Evolutionary conservation across 2,888 invertebrate genomes (phyloP).

Genomic region (Siphonodentalium dalli): DNA sequence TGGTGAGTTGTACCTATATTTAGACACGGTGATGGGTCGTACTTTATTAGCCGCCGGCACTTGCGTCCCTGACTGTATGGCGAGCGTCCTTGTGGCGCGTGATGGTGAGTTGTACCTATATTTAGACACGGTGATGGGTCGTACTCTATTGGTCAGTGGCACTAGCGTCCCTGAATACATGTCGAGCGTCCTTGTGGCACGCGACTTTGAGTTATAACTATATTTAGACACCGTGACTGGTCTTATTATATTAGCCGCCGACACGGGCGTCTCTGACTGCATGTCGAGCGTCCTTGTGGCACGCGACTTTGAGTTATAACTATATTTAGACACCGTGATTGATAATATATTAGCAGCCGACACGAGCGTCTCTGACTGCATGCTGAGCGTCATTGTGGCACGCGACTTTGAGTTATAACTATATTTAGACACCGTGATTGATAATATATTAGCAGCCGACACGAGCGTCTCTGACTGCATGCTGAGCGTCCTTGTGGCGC

Average conservation of each 20-base stretch:
- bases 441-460: slow-evolving; percentile 61
- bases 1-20: slow-evolving; percentile 37
- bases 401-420: slow-evolving; percentile 48
- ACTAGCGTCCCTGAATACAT: slow-evolving; percentile 62
- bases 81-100: slow-evolving; percentile 58
- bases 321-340: slow-evolving; percentile 64
- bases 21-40: slow-evolving; percentile 63
- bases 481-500: slow-evolving; percentile 56
- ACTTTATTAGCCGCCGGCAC: slow-evolving; percentile 62
- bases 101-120: slow-evolving; percentile 44
- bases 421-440: slow-evolving; percentile 61
- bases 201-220: slow-evolving; percentile 47
- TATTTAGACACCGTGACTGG: too few species aligned
- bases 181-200: slow-evolving; percentile 56
- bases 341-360: slow-evolving; percentile 62
- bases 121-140: slow-evolving; percentile 63
- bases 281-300: too few species aligned
- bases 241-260: too few species aligned
- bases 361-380: slow-evolving; percentile 60
- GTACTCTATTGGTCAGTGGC: slow-evolving; percentile 60
- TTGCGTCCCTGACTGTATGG: slow-evolving; percentile 59
- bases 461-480: slow-evolving; percentile 62
- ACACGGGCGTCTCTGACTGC: too few species aligned
- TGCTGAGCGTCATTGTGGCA: slow-evolving; percentile 58
- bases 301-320: too few species aligned